phyloP scores from a whole-genome alignment of 2,113 vertebrate species.

The Labeo rohita region DNA sequence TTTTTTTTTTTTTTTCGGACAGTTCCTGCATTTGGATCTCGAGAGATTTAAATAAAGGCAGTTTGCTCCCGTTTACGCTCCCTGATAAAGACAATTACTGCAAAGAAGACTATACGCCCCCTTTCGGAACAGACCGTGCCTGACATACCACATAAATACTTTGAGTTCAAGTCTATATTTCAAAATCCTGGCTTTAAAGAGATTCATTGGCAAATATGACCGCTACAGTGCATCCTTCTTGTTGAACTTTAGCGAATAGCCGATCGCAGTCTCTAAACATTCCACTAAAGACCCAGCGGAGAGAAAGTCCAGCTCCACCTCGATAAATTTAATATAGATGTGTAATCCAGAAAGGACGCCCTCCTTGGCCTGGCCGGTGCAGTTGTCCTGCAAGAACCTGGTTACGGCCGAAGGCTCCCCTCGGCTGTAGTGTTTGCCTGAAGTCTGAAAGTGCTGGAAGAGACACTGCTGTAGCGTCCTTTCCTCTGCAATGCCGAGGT shows the following conservation, averaged over 20 bases:
- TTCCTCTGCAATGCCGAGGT: constrained; percentile 93
- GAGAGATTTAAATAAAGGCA: constrained; percentile 68
- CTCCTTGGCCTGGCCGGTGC: constrained; percentile 70
- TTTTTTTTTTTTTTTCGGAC: constrained; percentile 33
- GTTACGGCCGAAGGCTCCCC: constrained; percentile 86
- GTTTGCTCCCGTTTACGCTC: constrained; percentile 62
- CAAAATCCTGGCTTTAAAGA: constrained; percentile 17
- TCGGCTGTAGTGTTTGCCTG: constrained; percentile 85
- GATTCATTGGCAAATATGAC: background rate
- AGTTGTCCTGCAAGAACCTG: constrained; percentile 92
- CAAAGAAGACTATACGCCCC: constrained; percentile 18
- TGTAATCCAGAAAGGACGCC: constrained; percentile 72
- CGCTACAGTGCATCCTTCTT: constrained; percentile 74
- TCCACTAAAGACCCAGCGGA: constrained; percentile 96
- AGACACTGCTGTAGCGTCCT: constrained; percentile 93
- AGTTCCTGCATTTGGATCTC: constrained; percentile 57
- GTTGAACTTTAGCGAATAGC: constrained; percentile 94
- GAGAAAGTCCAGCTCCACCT: constrained; percentile 99
- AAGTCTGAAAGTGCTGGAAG: constrained; percentile 93
- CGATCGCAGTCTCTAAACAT: constrained; percentile 96
- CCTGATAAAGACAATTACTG: constrained; percentile 62
- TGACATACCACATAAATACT: constrained; percentile 23
- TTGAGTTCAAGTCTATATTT: background rate
- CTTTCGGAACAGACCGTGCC: background rate
- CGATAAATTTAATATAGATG: constrained; percentile 97